Conservation (phyloP, 2,888 invertebrate species). For the Apomyelois bistriatella region DNA sequence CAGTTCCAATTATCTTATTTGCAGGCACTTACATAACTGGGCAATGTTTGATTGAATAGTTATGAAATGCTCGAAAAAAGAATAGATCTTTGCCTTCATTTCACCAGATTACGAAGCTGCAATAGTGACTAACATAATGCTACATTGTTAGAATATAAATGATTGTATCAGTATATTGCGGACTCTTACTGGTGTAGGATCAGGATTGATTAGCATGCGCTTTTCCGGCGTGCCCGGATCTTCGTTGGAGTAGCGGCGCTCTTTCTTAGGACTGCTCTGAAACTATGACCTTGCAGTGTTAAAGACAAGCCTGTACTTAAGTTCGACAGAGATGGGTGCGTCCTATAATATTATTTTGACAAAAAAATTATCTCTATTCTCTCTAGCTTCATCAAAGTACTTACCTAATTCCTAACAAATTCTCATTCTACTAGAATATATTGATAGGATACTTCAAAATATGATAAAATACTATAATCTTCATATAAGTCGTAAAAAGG, state of each 20-base stretch:
- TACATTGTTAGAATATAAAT: not conserved
- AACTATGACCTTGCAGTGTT: conserved; percentile 63
- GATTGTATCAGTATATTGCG: conserved; percentile 26
- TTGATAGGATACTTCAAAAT: no score
- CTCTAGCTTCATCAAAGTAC: no score
- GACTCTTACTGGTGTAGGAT: conserved; percentile 73
- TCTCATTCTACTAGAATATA: no score
- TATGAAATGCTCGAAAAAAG: no score
- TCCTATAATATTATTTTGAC: conserved; percentile 9
- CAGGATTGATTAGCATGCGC: conserved; percentile 76
- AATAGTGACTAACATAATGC: not conserved
- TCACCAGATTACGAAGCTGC: not conserved
- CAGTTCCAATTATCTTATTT: no score
- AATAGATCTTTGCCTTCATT: no score
- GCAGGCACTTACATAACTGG: no score
- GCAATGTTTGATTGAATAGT: no score
- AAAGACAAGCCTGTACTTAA: conserved; percentile 31
- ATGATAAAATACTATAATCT: no score
- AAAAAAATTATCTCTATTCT: not conserved
- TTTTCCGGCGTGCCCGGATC: conserved; percentile 72
- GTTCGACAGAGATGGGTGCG: conserved; percentile 25
- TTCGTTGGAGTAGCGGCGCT: conserved; percentile 70
- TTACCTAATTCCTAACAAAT: no score
- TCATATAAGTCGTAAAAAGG: no score
- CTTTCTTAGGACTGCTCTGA: conserved; percentile 74